Evolutionary conservation across 2,113 vertebrate genomes (phyloP).

Genomic region (Peromyscus maniculatus): DNA sequence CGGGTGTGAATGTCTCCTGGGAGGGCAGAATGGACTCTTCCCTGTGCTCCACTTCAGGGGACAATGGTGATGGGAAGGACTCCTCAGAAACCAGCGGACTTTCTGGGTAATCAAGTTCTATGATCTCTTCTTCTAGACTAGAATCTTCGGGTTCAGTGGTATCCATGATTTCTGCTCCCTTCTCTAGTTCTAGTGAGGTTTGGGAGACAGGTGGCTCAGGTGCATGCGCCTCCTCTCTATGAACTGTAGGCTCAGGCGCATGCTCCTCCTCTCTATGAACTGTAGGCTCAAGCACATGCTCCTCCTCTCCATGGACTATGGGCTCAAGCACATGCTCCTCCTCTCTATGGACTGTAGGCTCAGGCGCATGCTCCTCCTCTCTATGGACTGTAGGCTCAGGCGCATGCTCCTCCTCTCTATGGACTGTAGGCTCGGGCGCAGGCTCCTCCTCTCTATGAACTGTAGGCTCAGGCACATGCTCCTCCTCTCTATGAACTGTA

Average conservation of each 20-base stretch:
- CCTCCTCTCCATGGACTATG: not conserved
- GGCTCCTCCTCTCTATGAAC: too few relatives aligned
- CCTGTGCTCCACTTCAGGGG: conserved; percentile 61
- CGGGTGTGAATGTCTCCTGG: not conserved
- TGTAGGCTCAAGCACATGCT: not conserved
- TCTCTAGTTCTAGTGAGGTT: conserved; percentile 35
- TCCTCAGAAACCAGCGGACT: conserved; percentile 64
- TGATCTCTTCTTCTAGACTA: conserved; percentile 66
- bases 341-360: not conserved
- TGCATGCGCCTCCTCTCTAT: not conserved
- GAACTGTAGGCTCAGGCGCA: not conserved
- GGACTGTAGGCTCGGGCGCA: too few relatives aligned
- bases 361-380: not conserved
- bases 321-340: not conserved
- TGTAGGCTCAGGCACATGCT: too few relatives aligned
- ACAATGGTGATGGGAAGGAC: not conserved
- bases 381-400: not conserved
- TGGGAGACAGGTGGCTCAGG: not conserved
- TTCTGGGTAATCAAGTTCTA: conserved; percentile 74
- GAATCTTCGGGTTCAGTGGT: conserved; percentile 67
- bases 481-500: not conserved
- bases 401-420: not conserved
- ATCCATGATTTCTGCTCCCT: conserved; percentile 43
- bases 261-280: not conserved
- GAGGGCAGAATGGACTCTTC: conserved; percentile 47